Evolutionary conservation across 2,113 vertebrate genomes (phyloP).

Genomic region (Ciconia maguari): DNA sequence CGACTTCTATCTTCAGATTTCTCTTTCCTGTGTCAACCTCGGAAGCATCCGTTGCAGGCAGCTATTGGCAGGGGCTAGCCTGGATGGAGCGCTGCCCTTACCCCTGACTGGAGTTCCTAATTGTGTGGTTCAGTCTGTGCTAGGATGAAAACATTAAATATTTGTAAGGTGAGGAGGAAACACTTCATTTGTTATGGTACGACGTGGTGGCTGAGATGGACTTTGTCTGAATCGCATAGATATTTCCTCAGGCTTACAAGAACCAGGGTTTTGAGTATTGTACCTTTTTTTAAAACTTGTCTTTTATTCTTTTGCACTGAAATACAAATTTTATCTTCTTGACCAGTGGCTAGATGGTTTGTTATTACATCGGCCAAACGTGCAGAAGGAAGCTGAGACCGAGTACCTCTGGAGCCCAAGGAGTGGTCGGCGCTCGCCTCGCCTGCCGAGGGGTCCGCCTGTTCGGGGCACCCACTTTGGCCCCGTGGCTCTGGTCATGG

Average conservation of each 20-base stretch:
- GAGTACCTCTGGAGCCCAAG: not conserved
- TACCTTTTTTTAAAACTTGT: not conserved
- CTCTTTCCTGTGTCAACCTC: not conserved
- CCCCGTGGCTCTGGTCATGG: fast-evolving
- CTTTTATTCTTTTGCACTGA: not conserved
- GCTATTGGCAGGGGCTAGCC: not conserved
- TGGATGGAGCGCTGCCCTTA: no score
- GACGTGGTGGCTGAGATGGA: not conserved
- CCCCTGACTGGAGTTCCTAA: not conserved
- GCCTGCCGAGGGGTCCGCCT: fast-evolving
- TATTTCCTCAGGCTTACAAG: not conserved
- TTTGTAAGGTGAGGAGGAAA: not conserved
- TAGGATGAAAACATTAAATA: not conserved
- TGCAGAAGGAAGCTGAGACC: no score
- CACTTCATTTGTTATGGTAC: not conserved
- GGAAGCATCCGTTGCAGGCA: not conserved
- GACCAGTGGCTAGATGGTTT: not conserved
- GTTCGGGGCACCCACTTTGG: not conserved
- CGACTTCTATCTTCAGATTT: not conserved
- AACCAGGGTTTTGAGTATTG: not conserved
- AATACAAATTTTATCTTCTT: not conserved
- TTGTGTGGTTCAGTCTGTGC: not conserved
- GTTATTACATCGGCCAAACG: not conserved
- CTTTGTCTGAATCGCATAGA: fast-evolving
- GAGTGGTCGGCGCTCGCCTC: fast-evolving